phyloP scores from a whole-genome alignment of 1,140 invertebrate genomes.

The Nylanderia fulva region DNA sequence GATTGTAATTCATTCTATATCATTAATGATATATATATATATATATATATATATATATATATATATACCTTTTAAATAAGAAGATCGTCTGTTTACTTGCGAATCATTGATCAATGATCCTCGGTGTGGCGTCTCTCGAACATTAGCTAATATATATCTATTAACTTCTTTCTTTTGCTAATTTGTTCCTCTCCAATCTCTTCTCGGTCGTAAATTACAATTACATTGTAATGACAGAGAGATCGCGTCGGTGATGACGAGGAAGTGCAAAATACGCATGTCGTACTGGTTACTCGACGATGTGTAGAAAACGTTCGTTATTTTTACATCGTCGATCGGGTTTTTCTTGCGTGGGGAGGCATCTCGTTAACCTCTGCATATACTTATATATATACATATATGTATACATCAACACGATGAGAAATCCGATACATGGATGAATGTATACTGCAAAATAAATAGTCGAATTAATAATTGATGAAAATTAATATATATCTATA shows the following conservation, averaged over 20 bases:
- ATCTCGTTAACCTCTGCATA: constrained; percentile 36
- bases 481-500: no score
- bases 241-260: neutral
- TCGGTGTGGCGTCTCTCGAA: neutral
- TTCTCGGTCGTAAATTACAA: constrained; percentile 25
- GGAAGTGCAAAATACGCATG: neutral
- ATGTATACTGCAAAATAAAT: neutral
- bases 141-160: constrained; percentile 1
- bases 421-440: neutral
- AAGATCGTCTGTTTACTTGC: no score
- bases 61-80: neutral
- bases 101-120: neutral
- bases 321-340: constrained; percentile 49
- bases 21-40: no score
- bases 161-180: constrained; percentile 20
- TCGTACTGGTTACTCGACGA: neutral
- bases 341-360: neutral
- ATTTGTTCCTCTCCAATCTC: neutral
- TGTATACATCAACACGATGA: neutral
- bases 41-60: no score
- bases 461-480: neutral
- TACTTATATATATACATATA: no score
- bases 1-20: neutral
- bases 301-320: constrained; percentile 24
- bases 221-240: constrained; percentile 14